Evolutionary conservation across 2,797 vertebrate species (phyloP).

Genomic region (Chiroxiphia lanceolata): DNA sequence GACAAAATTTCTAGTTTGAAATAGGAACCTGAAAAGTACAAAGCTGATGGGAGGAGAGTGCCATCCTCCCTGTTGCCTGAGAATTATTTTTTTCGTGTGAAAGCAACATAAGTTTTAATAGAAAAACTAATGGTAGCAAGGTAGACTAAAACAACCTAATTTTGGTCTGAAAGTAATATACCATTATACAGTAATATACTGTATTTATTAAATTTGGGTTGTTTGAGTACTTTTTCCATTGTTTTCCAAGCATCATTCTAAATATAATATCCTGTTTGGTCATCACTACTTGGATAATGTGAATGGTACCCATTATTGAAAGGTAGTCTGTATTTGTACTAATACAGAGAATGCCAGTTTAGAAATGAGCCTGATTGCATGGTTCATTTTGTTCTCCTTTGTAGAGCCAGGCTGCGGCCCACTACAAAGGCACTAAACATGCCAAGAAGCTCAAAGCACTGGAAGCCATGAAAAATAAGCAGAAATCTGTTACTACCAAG

Average conservation of each 20-base stretch:
- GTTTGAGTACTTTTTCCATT: neutral
- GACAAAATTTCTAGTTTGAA: neutral
- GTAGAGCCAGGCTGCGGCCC: slow-evolving; percentile 98
- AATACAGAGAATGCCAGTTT: slow-evolving; percentile 81
- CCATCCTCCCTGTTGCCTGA: neutral
- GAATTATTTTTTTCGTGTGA: neutral
- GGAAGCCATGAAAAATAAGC: slow-evolving; percentile 94
- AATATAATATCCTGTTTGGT: slow-evolving; percentile 29
- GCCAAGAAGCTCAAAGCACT: slow-evolving; percentile 99
- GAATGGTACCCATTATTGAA: slow-evolving; percentile 81
- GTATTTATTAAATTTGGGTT: neutral
- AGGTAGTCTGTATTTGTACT: slow-evolving; percentile 81
- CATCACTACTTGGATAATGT: slow-evolving; percentile 24
- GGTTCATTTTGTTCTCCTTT: slow-evolving; percentile 87
- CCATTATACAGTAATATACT: neutral
- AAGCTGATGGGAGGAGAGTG: neutral
- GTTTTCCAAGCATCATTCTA: slow-evolving; percentile 71
- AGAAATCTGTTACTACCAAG: slow-evolving; percentile 86
- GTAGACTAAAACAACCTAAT: neutral
- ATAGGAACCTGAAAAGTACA: neutral
- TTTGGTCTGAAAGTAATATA: neutral
- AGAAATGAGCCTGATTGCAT: slow-evolving; percentile 85
- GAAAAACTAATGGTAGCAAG: neutral
- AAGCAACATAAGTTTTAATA: neutral
- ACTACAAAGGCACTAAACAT: slow-evolving; percentile 99